Evolutionary conservation across 2,888 invertebrate genomes (phyloP).

Genomic region (Acanthosepion pharaonis): DNA sequence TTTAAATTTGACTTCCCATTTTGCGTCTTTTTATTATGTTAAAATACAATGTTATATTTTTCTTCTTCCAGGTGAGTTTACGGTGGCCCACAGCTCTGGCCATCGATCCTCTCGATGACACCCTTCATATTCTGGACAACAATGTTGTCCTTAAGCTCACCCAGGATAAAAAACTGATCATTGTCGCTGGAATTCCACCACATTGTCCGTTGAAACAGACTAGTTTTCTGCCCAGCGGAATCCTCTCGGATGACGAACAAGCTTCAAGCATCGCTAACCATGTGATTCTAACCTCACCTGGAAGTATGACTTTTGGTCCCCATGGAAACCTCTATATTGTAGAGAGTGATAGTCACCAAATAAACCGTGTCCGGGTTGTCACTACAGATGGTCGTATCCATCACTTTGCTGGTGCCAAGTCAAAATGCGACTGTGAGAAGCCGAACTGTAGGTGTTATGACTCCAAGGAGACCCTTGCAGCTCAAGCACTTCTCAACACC

Average conservation of each 20-base stretch:
- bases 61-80: slow-evolving; percentile 82
- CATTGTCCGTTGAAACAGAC: slow-evolving; percentile 89
- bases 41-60: slow-evolving; percentile 25
- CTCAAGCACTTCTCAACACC: slow-evolving; percentile 94
- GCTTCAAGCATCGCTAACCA: slow-evolving; percentile 82
- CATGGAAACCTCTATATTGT: slow-evolving; percentile 94
- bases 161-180: slow-evolving; percentile 87
- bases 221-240: slow-evolving; percentile 64
- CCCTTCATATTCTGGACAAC: slow-evolving; percentile 92
- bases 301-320: slow-evolving; percentile 92
- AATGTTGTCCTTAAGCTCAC: slow-evolving; percentile 92
- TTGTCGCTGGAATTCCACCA: slow-evolving; percentile 94
- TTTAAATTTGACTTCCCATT: too few relatives aligned
- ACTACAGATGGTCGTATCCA: slow-evolving; percentile 94
- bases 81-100: slow-evolving; percentile 99
- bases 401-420: slow-evolving; percentile 92
- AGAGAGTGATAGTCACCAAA: slow-evolving; percentile 91
- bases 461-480: slow-evolving; percentile 80
- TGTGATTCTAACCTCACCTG: slow-evolving; percentile 89
- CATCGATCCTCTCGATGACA: slow-evolving; percentile 93
- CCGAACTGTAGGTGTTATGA: slow-evolving; percentile 93
- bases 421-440: slow-evolving; percentile 75
- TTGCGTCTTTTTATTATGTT: too few relatives aligned
- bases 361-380: slow-evolving; percentile 88
- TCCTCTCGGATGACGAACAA: slow-evolving; percentile 69